Evolutionary conservation across 2,113 vertebrate species (phyloP).

Genomic region (Herpetotheres cachinnans): DNA sequence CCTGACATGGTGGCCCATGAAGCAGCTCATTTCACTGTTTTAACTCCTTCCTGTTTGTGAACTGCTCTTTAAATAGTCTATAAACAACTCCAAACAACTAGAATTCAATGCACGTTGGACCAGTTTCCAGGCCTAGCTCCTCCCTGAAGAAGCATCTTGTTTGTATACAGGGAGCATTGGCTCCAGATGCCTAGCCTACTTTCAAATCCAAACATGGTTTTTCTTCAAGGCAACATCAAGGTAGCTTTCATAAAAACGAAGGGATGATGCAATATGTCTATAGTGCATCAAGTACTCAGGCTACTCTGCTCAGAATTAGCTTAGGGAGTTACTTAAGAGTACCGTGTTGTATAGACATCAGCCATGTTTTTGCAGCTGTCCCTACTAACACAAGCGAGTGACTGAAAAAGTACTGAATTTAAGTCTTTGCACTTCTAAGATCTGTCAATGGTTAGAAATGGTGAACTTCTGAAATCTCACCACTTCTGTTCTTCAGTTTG

Average conservation of each 20-base stretch:
- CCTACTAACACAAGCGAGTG: neutral
- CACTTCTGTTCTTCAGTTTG: neutral
- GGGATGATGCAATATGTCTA: neutral
- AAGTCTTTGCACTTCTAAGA: neutral
- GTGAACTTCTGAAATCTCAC: neutral
- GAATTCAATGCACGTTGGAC: neutral
- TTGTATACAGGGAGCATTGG: neutral
- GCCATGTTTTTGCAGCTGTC: neutral
- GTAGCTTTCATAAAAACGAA: constrained; percentile 3
- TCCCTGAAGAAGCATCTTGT: constrained; percentile 33
- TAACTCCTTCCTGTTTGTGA: constrained; percentile 20
- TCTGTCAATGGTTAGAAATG: neutral
- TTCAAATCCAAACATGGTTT: neutral
- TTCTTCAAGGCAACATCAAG: constrained; percentile 40
- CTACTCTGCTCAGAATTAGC: neutral
- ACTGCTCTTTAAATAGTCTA: neutral
- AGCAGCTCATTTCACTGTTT: neutral
- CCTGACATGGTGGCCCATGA: neutral
- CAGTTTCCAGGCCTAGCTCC: neutral
- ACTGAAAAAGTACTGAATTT: neutral
- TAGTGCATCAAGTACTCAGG: neutral
- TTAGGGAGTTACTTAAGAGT: neutral
- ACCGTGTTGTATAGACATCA: neutral
- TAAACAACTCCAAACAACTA: neutral
- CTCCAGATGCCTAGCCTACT: neutral